Conservation (phyloP, 1,140 invertebrate genomes). For the Tribolium castaneum region DNA sequence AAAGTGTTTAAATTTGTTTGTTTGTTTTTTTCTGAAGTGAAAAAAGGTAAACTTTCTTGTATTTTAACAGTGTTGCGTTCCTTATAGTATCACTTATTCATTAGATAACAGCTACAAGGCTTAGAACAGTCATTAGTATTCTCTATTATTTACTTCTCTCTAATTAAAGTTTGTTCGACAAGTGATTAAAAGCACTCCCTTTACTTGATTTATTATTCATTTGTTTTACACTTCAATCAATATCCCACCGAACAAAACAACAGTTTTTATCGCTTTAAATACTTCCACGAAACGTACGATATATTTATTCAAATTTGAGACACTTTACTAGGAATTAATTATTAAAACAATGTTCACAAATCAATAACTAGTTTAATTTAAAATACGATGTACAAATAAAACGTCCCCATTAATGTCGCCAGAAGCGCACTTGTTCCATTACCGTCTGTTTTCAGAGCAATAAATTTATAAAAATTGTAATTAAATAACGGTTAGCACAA, state of each 20-base stretch:
- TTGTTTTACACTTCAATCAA: neutral
- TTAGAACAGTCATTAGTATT: neutral
- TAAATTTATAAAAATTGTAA: no score
- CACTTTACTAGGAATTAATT: neutral
- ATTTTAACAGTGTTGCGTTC: neutral
- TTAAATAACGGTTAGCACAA: no score
- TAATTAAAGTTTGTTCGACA: neutral
- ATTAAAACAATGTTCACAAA: no score
- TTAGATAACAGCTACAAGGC: no score
- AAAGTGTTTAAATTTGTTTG: no score
- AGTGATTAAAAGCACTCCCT: neutral
- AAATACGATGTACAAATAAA: no score
- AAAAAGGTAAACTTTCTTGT: neutral
- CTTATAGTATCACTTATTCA: no score
- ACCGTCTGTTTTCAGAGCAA: no score
- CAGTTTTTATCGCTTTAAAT: neutral
- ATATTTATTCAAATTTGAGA: neutral
- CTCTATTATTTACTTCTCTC: neutral
- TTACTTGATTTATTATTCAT: neutral
- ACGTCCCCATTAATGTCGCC: no score
- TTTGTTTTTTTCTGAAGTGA: no score
- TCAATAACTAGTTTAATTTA: no score
- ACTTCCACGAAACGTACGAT: neutral
- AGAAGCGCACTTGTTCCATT: no score
- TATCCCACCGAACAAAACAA: neutral